Evolutionary conservation across 1,140 invertebrate species (phyloP).

Genomic region (Octopus sinensis): DNA sequence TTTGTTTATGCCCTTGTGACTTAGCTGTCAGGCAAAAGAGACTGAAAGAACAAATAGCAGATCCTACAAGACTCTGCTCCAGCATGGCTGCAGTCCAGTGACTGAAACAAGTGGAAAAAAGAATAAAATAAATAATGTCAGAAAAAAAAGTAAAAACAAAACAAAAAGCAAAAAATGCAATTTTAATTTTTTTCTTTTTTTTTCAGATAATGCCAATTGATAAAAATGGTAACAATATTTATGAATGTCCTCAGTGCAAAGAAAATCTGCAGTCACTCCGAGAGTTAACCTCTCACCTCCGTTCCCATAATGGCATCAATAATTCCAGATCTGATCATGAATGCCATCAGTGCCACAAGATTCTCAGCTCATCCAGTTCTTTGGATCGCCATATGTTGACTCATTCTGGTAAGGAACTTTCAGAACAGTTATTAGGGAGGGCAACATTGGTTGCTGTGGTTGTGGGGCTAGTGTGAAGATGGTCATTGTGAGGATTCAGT

Average conservation of each 20-base stretch:
- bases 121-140: background rate
- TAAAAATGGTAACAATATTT: constrained; percentile 51
- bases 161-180: background rate
- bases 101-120: too few species aligned
- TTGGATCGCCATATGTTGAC: constrained; percentile 56
- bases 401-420: constrained; percentile 47
- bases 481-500: too few species aligned
- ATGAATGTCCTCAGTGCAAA: constrained; percentile 69
- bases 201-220: constrained; percentile 50
- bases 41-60: too few species aligned
- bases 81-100: too few species aligned
- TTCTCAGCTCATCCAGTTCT: constrained; percentile 73
- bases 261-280: constrained; percentile 64
- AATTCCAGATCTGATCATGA: constrained; percentile 40
- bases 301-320: constrained; percentile 52
- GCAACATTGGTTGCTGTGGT: background rate
- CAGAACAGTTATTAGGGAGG: background rate
- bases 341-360: constrained; percentile 61
- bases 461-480: background rate
- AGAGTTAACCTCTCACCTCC: constrained; percentile 70
- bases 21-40: too few species aligned
- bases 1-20: too few species aligned
- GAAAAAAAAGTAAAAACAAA: background rate
- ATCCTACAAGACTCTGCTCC: too few species aligned
- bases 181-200: background rate